Evolutionary conservation across 2,797 vertebrate species (phyloP), one percentile per base, ranked within the genome.

Genomic region (Sebastes wilsoni): DNA sequence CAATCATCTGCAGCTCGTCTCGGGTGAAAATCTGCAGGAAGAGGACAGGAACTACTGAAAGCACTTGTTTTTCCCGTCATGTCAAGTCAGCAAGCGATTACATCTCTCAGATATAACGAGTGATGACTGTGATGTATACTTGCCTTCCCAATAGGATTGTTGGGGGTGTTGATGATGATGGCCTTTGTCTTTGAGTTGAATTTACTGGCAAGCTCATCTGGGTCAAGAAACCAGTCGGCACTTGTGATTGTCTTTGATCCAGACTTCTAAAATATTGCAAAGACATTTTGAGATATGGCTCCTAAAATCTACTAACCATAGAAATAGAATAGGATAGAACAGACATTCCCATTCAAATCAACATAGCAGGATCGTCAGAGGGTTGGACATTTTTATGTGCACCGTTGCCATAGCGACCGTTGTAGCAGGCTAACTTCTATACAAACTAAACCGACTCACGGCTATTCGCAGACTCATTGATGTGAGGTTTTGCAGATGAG

Each of bases 91-190:
- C 14, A 3, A 55, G 30, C 18, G 20, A 22, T 62, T 3, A 22
- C 7, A 68, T 52, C 14, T 58, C 22, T 28, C 6, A 38, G 12
- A 46, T 0, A 12, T 4, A 30, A 25, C 14, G 13, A 59, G n/a
- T 1, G 28, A 20, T 10, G 38, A 64, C 5, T 49, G 32, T 8
- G 23, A 54, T 8, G 22, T 14, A 4, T 6, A 25, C 87, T 69
- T 87, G 97, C 98, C 96, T 99, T 99, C 80, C 98, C 98, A 10
- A 96, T 89, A 0, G 98, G 98, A 80, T 99, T 99, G 89, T 99
- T 97, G 0, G 98, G 98, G 0, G 96, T 99, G 93, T 99, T 99
- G 85, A 99, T 88, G 90, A 99, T 96, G 79, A 99, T 98, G 52
- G 97, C 97, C 92, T 99, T 99, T 12, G 98, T 99, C 95, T 95